Conservation (phyloP, 2,888 invertebrate genomes). For the Andrena bicolor region DNA sequence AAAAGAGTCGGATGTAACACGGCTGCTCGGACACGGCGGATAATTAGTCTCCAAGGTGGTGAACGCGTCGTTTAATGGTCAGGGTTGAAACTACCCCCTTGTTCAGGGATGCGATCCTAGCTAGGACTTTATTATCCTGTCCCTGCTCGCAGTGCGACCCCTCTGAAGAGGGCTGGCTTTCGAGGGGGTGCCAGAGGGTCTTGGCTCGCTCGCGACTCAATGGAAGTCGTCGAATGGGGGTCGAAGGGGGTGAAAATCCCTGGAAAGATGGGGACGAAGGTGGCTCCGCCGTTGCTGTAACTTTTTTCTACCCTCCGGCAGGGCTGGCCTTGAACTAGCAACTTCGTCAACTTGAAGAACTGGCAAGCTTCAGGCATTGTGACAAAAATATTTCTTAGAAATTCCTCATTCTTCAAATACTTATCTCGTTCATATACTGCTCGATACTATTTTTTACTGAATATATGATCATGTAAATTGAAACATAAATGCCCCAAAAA, state of each 20-base stretch:
- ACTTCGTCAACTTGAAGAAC: not conserved
- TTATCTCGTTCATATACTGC: too few species aligned
- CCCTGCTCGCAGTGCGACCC: conserved; percentile 39
- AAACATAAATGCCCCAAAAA: too few species aligned
- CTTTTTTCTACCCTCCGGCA: too few species aligned
- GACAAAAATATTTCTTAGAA: too few species aligned
- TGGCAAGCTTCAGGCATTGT: too few species aligned
- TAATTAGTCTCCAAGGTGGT: conserved; percentile 59
- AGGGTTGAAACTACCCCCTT: conserved; percentile 51
- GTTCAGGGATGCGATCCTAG: conserved; percentile 59
- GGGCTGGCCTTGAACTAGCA: not conserved
- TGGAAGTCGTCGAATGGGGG: conserved; percentile 44
- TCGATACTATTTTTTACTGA: too few species aligned
- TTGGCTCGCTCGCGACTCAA: conserved; percentile 60
- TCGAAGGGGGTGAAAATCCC: conserved; percentile 33
- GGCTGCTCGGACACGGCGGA: conserved; percentile 11
- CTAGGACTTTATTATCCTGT: conserved; percentile 66
- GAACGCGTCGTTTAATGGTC: conserved; percentile 46
- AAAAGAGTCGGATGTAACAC: not conserved
- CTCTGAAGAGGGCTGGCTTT: conserved; percentile 34
- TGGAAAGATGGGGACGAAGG: conserved; percentile 11
- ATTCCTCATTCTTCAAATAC: too few species aligned
- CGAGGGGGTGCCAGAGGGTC: conserved; percentile 37
- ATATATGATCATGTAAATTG: too few species aligned
- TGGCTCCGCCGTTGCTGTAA: not conserved